These are phyloP conservation scores for Halocynthia roretzi DNA, from an alignment of 23 tunicate genomes.

Conservation along the genomic window DNA sequence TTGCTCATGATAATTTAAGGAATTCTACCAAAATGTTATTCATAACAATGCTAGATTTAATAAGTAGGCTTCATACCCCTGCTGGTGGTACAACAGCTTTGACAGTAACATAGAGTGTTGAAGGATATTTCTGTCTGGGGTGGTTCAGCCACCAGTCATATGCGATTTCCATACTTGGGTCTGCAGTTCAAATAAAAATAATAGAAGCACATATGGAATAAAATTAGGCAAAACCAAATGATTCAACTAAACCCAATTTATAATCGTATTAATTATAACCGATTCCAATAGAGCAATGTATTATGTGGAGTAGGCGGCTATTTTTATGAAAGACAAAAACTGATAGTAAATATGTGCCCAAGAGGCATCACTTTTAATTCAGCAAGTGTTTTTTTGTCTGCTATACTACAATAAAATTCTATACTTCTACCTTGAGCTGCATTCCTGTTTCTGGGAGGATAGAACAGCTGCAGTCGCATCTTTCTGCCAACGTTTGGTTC, in stretches of 20 bases:
- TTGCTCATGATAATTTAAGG: not conserved
- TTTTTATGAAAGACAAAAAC: too few species aligned
- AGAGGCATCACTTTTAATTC: too few species aligned
- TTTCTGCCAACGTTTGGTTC: conserved; percentile 63
- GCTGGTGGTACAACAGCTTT: conserved; percentile 42
- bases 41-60: too few species aligned
- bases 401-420: too few species aligned
- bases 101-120: conserved; percentile 71
- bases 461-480: conserved; percentile 70
- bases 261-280: too few species aligned
- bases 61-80: conserved; percentile 17
- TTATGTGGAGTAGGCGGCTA: too few species aligned
- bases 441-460: conserved; percentile 46
- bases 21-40: not conserved
- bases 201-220: too few species aligned
- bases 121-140: conserved; percentile 47
- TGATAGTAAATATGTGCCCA: too few species aligned
- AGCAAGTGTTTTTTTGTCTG: too few species aligned
- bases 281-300: too few species aligned
- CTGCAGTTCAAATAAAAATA: not conserved
- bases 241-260: too few species aligned
- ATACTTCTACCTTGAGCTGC: not conserved
- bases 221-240: too few species aligned
- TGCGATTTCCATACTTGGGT: conserved; percentile 33
- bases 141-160: conserved; percentile 72